Percentiles rank a stretch among this genome's conserved stretches.
Evolutionary conservation across 2,888 invertebrate species (phyloP).

Genomic region (Spatulosminthurus flaviceps): DNA sequence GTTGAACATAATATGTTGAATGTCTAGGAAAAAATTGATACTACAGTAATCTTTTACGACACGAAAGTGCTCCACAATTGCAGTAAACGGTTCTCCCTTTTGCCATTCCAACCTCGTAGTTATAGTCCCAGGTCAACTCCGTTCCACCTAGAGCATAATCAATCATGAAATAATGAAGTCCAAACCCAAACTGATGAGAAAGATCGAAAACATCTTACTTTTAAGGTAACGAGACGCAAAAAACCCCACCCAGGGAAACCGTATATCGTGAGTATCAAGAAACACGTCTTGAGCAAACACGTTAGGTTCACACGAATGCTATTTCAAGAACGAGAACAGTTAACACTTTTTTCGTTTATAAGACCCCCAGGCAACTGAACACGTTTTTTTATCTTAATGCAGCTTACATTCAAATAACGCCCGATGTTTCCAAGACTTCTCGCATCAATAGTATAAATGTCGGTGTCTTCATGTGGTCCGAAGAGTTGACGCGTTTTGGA

Average conservation of each 20-base stretch:
- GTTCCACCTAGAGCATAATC: slow-evolving; percentile 71
- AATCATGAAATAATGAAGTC: not conserved
- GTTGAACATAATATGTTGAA: too few species aligned
- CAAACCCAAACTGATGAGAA: too few species aligned
- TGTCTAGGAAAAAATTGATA: too few species aligned
- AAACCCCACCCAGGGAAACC: slow-evolving; percentile 95
- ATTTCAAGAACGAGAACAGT: not conserved
- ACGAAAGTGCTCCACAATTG: slow-evolving; percentile 85
- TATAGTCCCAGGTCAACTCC: slow-evolving; percentile 98
- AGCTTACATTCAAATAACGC: slow-evolving; percentile 92
- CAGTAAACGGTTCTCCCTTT: slow-evolving; percentile 85
- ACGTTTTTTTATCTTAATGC: too few species aligned
- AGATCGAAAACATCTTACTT: slow-evolving; percentile 10
- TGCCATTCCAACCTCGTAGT: slow-evolving; percentile 94
- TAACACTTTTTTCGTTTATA: too few species aligned
- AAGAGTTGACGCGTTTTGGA: slow-evolving; percentile 71
- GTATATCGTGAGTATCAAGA: slow-evolving; percentile 96
- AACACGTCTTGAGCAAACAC: slow-evolving; percentile 98
- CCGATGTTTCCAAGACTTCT: slow-evolving; percentile 96
- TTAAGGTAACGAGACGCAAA: slow-evolving; percentile 82
- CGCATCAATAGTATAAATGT: slow-evolving; percentile 88
- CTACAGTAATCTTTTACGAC: slow-evolving; percentile 79
- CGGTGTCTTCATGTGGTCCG: slow-evolving; percentile 82
- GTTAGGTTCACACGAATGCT: slow-evolving; percentile 90
- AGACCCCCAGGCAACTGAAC: too few species aligned